Base-by-base conservation (phyloP, 2,113 vertebrate species). In the Asarcornis scutulata region DNA sequence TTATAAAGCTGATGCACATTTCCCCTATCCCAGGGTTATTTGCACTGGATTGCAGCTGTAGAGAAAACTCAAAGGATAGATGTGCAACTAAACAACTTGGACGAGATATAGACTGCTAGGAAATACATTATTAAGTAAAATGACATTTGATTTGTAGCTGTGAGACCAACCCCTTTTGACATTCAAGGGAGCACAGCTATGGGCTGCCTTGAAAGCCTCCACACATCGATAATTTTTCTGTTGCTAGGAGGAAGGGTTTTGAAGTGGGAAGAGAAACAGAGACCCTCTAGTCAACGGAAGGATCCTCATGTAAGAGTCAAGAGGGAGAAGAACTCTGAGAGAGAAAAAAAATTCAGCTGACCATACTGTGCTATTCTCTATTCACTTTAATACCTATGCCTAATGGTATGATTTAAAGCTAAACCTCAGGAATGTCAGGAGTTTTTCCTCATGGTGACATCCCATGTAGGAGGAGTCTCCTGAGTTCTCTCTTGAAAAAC, bases 111-210 rank as follows among this genome's bases (percentile, higher is more conserved):
- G 89, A 97, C 94, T 23, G 52, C 96, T 94, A 94, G 5, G 3
- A 97, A 97, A 96, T 96, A 97, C 93, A 97, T 98, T 96, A 97
- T 98, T 97, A 96, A 96, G 86, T 91, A 92, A 97, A 98, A 97
- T 94, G 95, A 84, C 95, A 88, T 96, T 97, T 97, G 97, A 98
- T 98, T 98, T 96, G 95, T 96, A 95, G 91, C 96, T 95, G 92
- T 95, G 97, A 97, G 96, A 95, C 93, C 93, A 93, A 77, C 80
- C 95, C 79, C 96, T 97, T 95, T 81, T 90, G 95, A 95, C 96
- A 95, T 93, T 91, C 89, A 85, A 95, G 88, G 77, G 93, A 97
- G 84, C 75, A 92, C 64, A 95, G 95, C 95, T 96, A 53, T 76
- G 93, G 97, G 96, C 95, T 96, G 95, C 87, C 72, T 95, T 95